These are phyloP conservation scores for Tyrophagus putrescentiae DNA, from an alignment of 1,140 invertebrate genomes.

Conservation along the genomic window DNA sequence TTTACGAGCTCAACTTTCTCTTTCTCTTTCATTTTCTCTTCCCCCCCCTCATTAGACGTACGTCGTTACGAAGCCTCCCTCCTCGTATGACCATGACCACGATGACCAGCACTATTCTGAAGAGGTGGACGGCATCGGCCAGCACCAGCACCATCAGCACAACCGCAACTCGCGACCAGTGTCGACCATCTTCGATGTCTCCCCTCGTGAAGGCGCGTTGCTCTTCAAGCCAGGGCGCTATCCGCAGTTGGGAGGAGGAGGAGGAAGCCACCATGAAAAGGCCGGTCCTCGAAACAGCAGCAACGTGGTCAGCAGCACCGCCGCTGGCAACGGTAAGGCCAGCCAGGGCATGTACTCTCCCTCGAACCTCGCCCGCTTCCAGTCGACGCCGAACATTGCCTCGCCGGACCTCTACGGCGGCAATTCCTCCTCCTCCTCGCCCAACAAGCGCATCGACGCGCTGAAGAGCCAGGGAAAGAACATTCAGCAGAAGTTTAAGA, in stretches of 20 bases:
- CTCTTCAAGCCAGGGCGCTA: neutral
- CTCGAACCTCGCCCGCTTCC: neutral
- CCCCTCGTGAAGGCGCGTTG: neutral
- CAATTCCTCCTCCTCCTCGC: neutral
- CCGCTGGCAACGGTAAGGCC: no score
- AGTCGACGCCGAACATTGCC: neutral
- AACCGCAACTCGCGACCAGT: neutral
- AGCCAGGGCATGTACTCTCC: neutral
- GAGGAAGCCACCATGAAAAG: no score
- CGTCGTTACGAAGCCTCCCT: neutral
- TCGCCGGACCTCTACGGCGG: neutral
- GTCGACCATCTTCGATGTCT: neutral
- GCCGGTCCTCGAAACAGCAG: no score
- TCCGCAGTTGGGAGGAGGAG: neutral
- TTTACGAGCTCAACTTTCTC: no score
- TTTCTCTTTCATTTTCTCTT: neutral
- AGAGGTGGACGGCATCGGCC: no score
- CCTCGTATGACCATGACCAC: no score
- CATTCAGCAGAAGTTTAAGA: neutral
- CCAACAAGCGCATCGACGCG: neutral
- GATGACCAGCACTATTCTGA: no score
- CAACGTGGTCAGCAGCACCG: no score
- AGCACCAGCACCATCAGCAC: no score
- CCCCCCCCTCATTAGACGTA: neutral
- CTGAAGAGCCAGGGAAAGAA: slow-evolving; percentile 1